phyloP scores from a whole-genome alignment of 2,888 invertebrate species.

The Tholera decimalis region DNA sequence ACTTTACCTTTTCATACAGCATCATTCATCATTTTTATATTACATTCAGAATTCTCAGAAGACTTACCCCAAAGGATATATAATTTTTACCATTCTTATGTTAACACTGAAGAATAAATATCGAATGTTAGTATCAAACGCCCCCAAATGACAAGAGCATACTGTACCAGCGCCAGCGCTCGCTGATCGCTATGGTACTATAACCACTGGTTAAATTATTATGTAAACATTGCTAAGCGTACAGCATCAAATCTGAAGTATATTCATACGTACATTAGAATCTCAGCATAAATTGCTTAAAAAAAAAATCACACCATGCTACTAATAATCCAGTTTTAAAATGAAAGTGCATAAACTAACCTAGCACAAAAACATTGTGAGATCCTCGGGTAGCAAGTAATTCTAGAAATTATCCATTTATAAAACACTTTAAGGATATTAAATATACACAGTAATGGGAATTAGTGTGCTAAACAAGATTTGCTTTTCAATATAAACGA shows the following conservation, averaged over 20 bases:
- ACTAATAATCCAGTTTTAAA: constrained; percentile 34
- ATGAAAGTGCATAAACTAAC: constrained; percentile 52
- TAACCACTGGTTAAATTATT: constrained; percentile 31
- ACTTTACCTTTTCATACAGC: neutral
- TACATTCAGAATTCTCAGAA: neutral
- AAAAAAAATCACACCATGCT: constrained; percentile 28
- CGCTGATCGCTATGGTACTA: neutral
- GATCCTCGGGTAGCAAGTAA: constrained; percentile 20
- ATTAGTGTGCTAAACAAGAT: constrained; percentile 11
- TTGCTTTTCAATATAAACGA: constrained; percentile 4
- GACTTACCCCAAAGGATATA: neutral
- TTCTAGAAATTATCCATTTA: constrained; percentile 25
- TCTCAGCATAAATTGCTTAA: constrained; percentile 5
- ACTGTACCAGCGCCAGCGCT: constrained; percentile 5
- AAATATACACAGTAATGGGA: constrained; percentile 6
- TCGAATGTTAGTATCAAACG: constrained; percentile 14
- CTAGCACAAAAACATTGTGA: constrained; percentile 48
- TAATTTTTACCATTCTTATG: neutral
- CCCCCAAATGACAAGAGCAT: constrained; percentile 24
- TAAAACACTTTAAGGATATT: constrained; percentile 18
- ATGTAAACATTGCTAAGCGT: constrained; percentile 45
- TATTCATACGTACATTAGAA: constrained; percentile 11
- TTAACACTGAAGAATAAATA: constrained; percentile 4
- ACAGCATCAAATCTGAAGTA: constrained; percentile 9
- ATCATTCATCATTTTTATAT: neutral